Evolutionary conservation across 2,113 vertebrate species (phyloP), one percentile per base, ranked within the genome.

Genomic region (Crypturellus undulatus): DNA sequence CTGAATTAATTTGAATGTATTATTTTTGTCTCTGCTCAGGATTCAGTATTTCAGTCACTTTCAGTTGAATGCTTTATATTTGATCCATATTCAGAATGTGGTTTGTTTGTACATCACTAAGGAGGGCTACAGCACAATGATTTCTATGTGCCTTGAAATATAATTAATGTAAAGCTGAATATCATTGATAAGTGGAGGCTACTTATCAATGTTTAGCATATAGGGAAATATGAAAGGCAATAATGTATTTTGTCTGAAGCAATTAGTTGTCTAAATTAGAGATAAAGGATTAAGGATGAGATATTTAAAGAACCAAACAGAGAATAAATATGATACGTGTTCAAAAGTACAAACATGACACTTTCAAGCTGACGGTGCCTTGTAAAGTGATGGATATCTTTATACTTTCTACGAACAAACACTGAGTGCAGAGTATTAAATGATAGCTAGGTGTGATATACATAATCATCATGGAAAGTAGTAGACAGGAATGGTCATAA

Each of bases 131-230:
- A 72, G 72, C 47, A 42, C 18, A 85, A 79, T 68, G 9, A 71
- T 84, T 92, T 93, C 84, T 89, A 32, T 18, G 5, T 59, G 49
- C 52, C 72, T 88, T 89, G 76, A 93, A 96, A 96, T 73, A 91
- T 87, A 96, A 96, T 96, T 97, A 72, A 89, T 67, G 40, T 82
- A 70, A 95, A 94, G 73, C 81, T 97, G 89, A 79, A 75, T 94
- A 96, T 95, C 69, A 92, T 72, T 97, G 95, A 97, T 97, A 97
- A 97, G 95, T 92, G 64, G 77, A 87, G 60, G 79, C 67, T 95
- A 91, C 77, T 97, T 97, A 96, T 96, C 93, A 89, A 82, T 76
- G 69, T 93, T 96, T 90, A 67, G 72, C 96, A 96, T 90, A 89
- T 80, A 98, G 42, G 49, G 32, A 91, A 96, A 92, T 90, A 92